Percentiles rank a stretch among this genome's conserved stretches.
Conservation (phyloP, 2,888 invertebrate genomes). For the Stomorhina lunata region DNA sequence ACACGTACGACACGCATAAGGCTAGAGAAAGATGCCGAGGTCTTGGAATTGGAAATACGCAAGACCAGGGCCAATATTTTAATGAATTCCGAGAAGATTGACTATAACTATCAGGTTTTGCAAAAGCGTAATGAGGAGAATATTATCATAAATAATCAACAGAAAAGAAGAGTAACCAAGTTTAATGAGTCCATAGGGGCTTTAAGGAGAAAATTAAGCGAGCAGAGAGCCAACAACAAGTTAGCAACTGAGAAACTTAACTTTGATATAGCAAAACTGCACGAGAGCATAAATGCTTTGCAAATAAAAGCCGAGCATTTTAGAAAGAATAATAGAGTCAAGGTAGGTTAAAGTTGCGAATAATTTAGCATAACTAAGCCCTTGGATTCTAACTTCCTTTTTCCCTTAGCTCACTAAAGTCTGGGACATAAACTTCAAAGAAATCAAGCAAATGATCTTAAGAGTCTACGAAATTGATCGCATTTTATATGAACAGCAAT, state of each 20-base stretch:
- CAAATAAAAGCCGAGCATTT: slow-evolving; percentile 87
- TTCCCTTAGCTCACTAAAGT: slow-evolving; percentile 77
- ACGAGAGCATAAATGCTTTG: slow-evolving; percentile 84
- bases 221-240: slow-evolving; percentile 84
- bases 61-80: slow-evolving; percentile 89
- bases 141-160: slow-evolving; percentile 87
- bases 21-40: slow-evolving; percentile 86
- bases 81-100: slow-evolving; percentile 93
- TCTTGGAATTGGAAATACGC: slow-evolving; percentile 89
- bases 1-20: slow-evolving; percentile 86
- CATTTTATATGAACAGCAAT: slow-evolving; percentile 83
- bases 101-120: slow-evolving; percentile 93
- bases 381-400: neutral
- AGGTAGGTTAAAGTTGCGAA: slow-evolving; percentile 68
- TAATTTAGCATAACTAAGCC: neutral
- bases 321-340: slow-evolving; percentile 83
- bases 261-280: slow-evolving; percentile 85
- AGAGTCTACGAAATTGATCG: slow-evolving; percentile 83
- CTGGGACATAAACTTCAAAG: slow-evolving; percentile 83
- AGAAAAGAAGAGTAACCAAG: slow-evolving; percentile 88
- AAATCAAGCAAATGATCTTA: slow-evolving; percentile 80
- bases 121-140: slow-evolving; percentile 94
- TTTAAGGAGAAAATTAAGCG: slow-evolving; percentile 84
- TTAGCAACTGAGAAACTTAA: slow-evolving; percentile 85
- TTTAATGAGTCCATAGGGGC: slow-evolving; percentile 86